phyloP scores from a whole-genome alignment of 2,797 vertebrate species.

The Sebastes wilsoni region DNA sequence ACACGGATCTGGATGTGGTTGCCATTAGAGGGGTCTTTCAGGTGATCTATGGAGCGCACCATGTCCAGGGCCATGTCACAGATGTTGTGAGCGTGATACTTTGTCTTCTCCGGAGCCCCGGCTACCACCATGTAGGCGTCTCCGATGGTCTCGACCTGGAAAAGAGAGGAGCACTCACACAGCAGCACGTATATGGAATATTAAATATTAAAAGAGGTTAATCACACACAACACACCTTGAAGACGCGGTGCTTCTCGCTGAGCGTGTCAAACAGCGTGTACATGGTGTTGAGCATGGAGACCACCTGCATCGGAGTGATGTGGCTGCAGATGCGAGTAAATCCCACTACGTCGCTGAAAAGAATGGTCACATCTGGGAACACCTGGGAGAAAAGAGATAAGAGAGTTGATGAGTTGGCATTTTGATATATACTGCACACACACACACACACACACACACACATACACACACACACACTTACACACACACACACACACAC shows the following conservation, averaged over 20 bases:
- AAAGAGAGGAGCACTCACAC: not conserved
- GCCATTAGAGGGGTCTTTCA: slow-evolving; percentile 83
- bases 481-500: not conserved
- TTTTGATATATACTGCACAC: not conserved
- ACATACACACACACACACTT: not conserved
- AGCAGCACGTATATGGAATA: not conserved
- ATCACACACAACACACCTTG: slow-evolving; percentile 67
- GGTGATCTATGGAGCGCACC: slow-evolving; percentile 83
- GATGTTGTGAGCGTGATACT: slow-evolving; percentile 84
- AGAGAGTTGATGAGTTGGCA: not conserved
- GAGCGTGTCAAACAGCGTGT: slow-evolving; percentile 83
- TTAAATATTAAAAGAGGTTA: not conserved
- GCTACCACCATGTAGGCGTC: slow-evolving; percentile 85
- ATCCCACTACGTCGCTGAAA: slow-evolving; percentile 84
- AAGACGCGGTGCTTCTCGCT: slow-evolving; percentile 84
- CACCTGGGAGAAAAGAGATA: slow-evolving; percentile 63
- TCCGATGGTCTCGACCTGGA: slow-evolving; percentile 82
- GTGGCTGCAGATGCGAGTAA: slow-evolving; percentile 84
- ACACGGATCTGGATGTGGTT: slow-evolving; percentile 84
- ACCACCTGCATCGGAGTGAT: slow-evolving; percentile 84
- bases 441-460: not conserved
- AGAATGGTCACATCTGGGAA: slow-evolving; percentile 84
- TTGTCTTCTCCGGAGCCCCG: slow-evolving; percentile 83
- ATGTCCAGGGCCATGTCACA: slow-evolving; percentile 86
- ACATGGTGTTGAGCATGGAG: slow-evolving; percentile 85